phyloP scores from a whole-genome alignment of 2,797 vertebrate genomes.

The Gephyroberyx darwinii region DNA sequence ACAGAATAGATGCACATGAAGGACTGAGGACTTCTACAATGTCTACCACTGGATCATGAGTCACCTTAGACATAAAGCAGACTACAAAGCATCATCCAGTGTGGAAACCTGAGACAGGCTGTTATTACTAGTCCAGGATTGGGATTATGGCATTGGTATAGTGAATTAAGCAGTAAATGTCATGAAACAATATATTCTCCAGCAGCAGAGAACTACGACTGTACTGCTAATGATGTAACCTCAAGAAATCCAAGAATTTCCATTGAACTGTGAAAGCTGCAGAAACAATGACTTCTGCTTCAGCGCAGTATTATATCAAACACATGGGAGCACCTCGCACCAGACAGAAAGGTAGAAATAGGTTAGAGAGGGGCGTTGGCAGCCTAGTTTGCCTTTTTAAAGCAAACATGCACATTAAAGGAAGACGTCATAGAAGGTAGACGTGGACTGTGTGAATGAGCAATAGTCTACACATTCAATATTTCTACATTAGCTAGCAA shows the following conservation, averaged over 20 bases:
- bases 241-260: conserved; percentile 24
- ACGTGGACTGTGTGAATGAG: neutral
- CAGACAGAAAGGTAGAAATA: neutral
- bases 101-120: conserved; percentile 17
- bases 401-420: conserved; percentile 1
- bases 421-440: neutral
- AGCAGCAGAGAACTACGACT: conserved; percentile 21
- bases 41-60: neutral
- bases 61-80: neutral
- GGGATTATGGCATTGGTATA: conserved; percentile 22
- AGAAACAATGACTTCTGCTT: neutral
- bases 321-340: neutral
- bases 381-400: conserved; percentile 3
- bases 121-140: conserved; percentile 15
- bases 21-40: neutral
- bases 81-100: conserved; percentile 12
- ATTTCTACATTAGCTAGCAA: neutral
- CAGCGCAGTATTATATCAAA: neutral
- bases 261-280: neutral
- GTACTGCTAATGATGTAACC: conserved; percentile 19
- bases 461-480: too few species aligned
- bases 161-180: neutral
- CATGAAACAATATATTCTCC: conserved; percentile 11
- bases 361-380: neutral
- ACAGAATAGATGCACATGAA: neutral